Conservation (phyloP, 2,797 vertebrate genomes). For the Rhabdomys pumilio region DNA sequence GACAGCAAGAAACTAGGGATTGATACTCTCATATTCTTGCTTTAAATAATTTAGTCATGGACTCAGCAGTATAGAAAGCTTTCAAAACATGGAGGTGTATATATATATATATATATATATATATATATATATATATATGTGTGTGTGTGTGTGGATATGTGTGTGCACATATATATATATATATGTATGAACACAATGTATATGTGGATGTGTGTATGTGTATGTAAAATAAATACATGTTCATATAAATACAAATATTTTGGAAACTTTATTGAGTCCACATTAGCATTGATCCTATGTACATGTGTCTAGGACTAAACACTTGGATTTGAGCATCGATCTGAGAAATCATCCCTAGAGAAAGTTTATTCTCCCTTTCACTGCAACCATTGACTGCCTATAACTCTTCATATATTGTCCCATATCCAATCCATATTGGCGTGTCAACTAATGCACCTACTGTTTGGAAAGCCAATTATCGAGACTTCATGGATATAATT, state of each 20-base stretch:
- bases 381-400: too few relatives aligned
- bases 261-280: too few relatives aligned
- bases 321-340: neutral
- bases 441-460: neutral
- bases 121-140: neutral
- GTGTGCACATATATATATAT: neutral
- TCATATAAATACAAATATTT: neutral
- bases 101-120: neutral
- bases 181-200: neutral
- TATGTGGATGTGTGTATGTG: neutral
- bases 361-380: neutral
- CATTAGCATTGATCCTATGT: neutral
- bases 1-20: neutral
- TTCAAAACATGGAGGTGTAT: neutral
- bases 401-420: neutral
- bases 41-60: neutral
- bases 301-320: too few relatives aligned
- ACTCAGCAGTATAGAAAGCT: neutral
- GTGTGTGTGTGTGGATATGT: too few relatives aligned
- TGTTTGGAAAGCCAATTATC: neutral
- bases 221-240: neutral
- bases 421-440: neutral
- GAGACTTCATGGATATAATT: neutral
- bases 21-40: neutral
- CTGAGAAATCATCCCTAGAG: neutral